Conservation (phyloP, 2,888 invertebrate species). For the Proisotoma minuta region DNA sequence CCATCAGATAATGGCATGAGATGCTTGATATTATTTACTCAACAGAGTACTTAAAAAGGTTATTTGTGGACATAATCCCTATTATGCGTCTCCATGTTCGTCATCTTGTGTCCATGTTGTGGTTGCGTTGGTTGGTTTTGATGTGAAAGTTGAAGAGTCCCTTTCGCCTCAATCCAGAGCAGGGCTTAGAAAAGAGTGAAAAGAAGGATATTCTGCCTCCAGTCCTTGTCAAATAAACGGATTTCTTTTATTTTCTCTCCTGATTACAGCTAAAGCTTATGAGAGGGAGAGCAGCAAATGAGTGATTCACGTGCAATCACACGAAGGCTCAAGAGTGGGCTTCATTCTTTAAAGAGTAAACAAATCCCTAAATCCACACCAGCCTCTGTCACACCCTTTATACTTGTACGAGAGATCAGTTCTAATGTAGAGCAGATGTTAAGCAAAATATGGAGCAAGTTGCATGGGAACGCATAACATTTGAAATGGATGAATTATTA, state of each 20-base stretch:
- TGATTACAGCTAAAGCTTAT: background rate
- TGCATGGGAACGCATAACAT: too few species aligned
- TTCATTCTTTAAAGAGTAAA: background rate
- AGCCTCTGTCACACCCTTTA: background rate
- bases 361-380: background rate
- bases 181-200: too few species aligned
- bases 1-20: too few species aligned
- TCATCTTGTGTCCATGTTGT: background rate
- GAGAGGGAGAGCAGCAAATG: background rate
- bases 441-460: too few species aligned
- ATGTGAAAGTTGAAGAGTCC: background rate
- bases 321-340: background rate
- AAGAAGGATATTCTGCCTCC: too few species aligned
- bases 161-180: too few species aligned
- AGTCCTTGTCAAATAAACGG: too few species aligned
- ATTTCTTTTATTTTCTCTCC: too few species aligned
- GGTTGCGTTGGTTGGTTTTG: background rate
- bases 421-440: constrained; percentile 16
- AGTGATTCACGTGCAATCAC: constrained; percentile 13
- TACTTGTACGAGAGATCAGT: background rate
- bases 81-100: too few species aligned
- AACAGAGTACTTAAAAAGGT: background rate
- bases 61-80: too few species aligned
- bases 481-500: too few species aligned
- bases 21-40: too few species aligned